phyloP scores from a whole-genome alignment of 2,797 vertebrate species.

The Cercopithecus neglectus region DNA sequence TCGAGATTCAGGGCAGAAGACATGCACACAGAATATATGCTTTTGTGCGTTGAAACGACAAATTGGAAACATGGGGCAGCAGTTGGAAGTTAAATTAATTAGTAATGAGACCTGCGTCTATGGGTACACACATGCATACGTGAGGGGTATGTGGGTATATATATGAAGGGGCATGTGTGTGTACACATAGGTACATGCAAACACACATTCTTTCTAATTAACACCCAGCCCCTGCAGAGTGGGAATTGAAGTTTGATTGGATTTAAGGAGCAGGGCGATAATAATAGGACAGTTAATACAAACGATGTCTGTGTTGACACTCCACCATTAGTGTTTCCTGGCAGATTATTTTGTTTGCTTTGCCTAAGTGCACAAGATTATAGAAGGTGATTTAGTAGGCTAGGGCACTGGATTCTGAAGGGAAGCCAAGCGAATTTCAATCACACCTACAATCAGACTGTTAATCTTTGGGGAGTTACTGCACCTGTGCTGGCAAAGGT shows the following conservation, averaged over 20 bases:
- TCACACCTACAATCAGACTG: constrained; percentile 81
- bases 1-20: constrained; percentile 73
- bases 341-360: constrained; percentile 84
- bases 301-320: constrained; percentile 78
- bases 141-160: not conserved
- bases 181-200: not conserved
- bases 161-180: not conserved
- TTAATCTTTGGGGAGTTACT: constrained; percentile 82
- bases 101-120: not conserved
- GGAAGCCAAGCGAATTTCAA: constrained; percentile 76
- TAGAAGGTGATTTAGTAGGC: constrained; percentile 76
- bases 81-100: constrained; percentile 63
- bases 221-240: constrained; percentile 73
- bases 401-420: constrained; percentile 65
- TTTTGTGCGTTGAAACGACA: constrained; percentile 47
- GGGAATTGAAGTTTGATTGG: constrained; percentile 66
- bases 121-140: not conserved
- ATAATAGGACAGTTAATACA: constrained; percentile 80
- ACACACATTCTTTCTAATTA: constrained; percentile 75
- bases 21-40: not conserved
- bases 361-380: constrained; percentile 79
- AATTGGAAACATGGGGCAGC: constrained; percentile 15
- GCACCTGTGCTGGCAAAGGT: constrained; percentile 80
- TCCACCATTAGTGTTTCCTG: constrained; percentile 76
- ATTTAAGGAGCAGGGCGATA: constrained; percentile 78